Conservation (phyloP, 2,888 invertebrate species). For the Orthonevra nobilis region DNA sequence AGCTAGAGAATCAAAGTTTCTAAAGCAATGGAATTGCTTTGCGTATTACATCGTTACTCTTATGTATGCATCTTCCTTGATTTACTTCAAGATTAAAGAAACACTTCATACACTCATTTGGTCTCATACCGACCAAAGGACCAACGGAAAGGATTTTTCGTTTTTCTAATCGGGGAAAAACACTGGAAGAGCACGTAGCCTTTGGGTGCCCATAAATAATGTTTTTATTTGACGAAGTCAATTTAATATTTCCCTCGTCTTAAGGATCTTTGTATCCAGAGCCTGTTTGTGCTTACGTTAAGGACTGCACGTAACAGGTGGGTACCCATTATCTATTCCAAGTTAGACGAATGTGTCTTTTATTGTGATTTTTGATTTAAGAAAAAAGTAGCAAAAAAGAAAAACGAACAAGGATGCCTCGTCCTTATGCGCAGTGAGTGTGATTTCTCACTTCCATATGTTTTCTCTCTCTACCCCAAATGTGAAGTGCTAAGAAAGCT, state of each 20-base stretch:
- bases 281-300: not conserved
- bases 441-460: not conserved
- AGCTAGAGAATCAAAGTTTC: too few species aligned
- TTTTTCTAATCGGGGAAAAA: too few species aligned
- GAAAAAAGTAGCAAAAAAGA: constrained; percentile 8
- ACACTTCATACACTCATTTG: too few species aligned
- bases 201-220: constrained; percentile 22
- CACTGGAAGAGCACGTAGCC: not conserved
- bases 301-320: constrained; percentile 57
- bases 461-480: not conserved
- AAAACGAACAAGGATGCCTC: constrained; percentile 4
- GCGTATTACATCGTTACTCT: too few species aligned
- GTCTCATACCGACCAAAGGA: too few species aligned
- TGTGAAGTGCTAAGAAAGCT: not conserved
- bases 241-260: constrained; percentile 8
- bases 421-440: constrained; percentile 16
- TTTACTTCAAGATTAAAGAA: too few species aligned
- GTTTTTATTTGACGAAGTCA: constrained; percentile 47
- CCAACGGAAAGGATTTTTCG: too few species aligned
- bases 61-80: too few species aligned
- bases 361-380: constrained; percentile 21
- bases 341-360: constrained; percentile 10
- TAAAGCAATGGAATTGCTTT: too few species aligned
- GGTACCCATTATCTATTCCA: not conserved
- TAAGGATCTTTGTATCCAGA: not conserved